A percentile compares a stretch with the other conserved stretches of the same genome.
These are phyloP conservation scores for Gobius niger DNA, from an alignment of 2,113 vertebrate species.

Conservation along the genomic window DNA sequence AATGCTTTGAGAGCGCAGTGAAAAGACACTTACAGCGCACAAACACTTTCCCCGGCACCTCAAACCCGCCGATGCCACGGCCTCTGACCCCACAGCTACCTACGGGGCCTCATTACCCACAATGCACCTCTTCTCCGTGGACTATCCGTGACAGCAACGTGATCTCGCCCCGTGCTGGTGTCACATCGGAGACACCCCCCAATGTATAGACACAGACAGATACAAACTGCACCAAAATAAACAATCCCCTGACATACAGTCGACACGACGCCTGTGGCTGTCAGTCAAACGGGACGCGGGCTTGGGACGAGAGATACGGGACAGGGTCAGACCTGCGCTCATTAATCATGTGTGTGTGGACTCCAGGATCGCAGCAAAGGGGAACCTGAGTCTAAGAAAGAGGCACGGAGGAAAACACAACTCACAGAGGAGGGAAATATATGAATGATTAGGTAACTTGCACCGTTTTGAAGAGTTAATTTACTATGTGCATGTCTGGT, in stretches of 20 bases:
- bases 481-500: too few relatives aligned
- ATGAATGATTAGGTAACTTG: background rate
- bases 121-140: constrained; percentile 49
- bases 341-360: constrained; percentile 53
- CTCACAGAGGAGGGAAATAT: background rate
- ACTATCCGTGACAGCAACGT: constrained; percentile 53
- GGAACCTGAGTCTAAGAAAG: constrained; percentile 13
- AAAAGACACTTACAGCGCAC: constrained; percentile 35
- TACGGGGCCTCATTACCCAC: constrained; percentile 64
- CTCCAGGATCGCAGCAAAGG: constrained; percentile 15
- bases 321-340: constrained; percentile 39
- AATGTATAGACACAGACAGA: constrained; percentile 3
- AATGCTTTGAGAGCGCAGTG: constrained; percentile 10
- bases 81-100: constrained; percentile 53
- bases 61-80: constrained; percentile 30
- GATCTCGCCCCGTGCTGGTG: constrained; percentile 35
- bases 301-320: constrained; percentile 45
- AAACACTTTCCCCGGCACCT: constrained; percentile 11
- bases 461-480: background rate
- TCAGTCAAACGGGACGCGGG: constrained; percentile 63
- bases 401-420: background rate
- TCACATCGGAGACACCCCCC: constrained; percentile 34
- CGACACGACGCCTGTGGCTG: constrained; percentile 58
- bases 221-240: constrained; percentile 55
- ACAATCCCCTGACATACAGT: constrained; percentile 47